A percentile compares a stretch with the other conserved stretches of the same genome.
Conservation (phyloP, 2,888 invertebrate genomes). For the Strigamia transsilvanica region DNA sequence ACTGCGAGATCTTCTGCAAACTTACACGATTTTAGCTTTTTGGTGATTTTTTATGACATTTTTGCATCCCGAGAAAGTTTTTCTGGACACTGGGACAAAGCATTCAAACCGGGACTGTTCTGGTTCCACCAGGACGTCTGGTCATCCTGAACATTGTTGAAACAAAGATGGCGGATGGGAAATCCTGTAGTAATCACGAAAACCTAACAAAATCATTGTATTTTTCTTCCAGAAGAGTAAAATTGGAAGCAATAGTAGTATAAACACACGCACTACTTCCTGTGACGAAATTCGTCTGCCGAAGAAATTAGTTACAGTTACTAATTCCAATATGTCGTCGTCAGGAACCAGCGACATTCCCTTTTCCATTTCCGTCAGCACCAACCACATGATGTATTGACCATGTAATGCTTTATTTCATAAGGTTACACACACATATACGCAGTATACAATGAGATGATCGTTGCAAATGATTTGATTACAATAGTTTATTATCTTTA, state of each 20-base stretch:
- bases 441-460: slow-evolving; percentile 14
- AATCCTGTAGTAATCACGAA: no score
- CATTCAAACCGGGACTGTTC: no score
- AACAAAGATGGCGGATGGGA: no score
- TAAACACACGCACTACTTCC: neutral
- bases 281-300: neutral
- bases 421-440: slow-evolving; percentile 23
- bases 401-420: neutral
- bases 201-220: neutral
- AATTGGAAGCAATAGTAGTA: neutral
- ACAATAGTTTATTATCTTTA: neutral
- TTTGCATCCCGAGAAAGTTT: no score
- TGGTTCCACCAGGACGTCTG: no score
- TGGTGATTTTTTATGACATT: no score
- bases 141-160: no score
- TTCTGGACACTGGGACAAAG: no score
- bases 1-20: no score
- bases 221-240: neutral
- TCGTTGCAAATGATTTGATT: neutral
- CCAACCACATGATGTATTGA: slow-evolving; percentile 23
- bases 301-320: neutral
- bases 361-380: neutral
- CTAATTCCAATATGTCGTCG: neutral
- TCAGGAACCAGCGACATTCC: neutral
- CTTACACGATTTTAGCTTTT: no score